Evolutionary conservation across 2,113 vertebrate species (phyloP), one percentile per base, ranked within the genome.

Genomic region (Athene noctua): DNA sequence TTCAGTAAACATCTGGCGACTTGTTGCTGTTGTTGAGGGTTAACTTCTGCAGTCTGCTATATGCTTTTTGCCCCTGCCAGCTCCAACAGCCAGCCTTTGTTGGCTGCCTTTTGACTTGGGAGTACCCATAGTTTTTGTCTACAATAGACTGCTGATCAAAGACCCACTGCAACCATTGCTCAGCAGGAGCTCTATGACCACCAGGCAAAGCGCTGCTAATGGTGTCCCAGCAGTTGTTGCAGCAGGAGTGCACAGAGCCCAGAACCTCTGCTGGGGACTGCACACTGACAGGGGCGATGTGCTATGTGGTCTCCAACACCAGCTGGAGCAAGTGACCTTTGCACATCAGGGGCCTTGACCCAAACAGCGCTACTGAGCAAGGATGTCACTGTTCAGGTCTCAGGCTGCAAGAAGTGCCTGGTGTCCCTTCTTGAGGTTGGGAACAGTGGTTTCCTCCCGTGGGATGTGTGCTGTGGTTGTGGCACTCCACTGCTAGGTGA

Each of bases 181-280:
- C 49, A 42, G 51, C 42, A 58, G n/a, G 13, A 65, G 13, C 67
- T 51, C 2, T 17, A 25, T 32, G 16, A 73, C 75, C n/a, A 10
- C 14, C 0, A 49, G n/a, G 42, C 42, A 47, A 89, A 73, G 86
- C 0, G 0, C 42, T 73, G 42, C 20, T 58, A 58, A 51, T 1
- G 1, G 16, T 30, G 25, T 80, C n/a, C 67, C 34, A 47, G 55
- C 55, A 54, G 38, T 5, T 62, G 40, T 13, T 47, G 19, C 40
- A 57, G 57, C 22, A 40, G 29, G 29, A 65, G 7, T 10, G 21
- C 4, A 44, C 32, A 38, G 78, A 74, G 17, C 21, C 30, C 52
- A 74, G 61, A 38, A 74, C 44, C 46, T 38, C 46, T 52, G 78
- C 70, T 59, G 36, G 67, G 46, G 78, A 59, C 12, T 74, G 52